Percentiles rank a stretch among this genome's conserved stretches.
These are phyloP conservation scores for Eupsilia transversa DNA, from an alignment of 2,888 invertebrate genomes.

Conservation along the genomic window DNA sequence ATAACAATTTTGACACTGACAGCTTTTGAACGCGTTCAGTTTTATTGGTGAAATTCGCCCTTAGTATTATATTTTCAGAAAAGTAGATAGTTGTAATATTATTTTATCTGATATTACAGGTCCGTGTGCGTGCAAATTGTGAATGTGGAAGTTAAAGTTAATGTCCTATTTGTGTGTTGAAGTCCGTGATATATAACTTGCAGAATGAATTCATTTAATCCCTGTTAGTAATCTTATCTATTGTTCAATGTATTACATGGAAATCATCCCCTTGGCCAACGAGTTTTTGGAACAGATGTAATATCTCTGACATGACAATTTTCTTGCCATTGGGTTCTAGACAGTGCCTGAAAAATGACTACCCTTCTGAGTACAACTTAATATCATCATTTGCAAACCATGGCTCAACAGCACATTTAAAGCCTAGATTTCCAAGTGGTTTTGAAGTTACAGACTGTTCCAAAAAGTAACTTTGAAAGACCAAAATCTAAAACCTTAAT, in stretches of 20 bases:
- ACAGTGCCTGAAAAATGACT: background rate
- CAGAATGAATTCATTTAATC: background rate
- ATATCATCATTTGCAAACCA: background rate
- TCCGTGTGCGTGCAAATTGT: slow-evolving; percentile 57
- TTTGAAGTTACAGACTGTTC: background rate
- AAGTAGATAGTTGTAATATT: background rate
- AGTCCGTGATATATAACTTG: slow-evolving; percentile 12
- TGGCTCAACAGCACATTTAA: background rate
- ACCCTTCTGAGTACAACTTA: background rate
- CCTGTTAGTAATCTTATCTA: slow-evolving; percentile 31
- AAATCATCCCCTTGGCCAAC: too few species aligned
- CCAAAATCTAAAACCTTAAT: background rate
- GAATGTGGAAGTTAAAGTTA: slow-evolving; percentile 68
- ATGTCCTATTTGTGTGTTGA: slow-evolving; percentile 67
- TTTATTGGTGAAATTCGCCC: too few species aligned
- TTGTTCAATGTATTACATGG: background rate
- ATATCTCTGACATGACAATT: background rate
- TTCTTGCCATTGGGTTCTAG: background rate
- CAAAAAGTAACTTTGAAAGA: background rate
- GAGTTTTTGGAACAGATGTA: background rate
- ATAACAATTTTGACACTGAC: too few species aligned
- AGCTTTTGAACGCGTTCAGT: too few species aligned
- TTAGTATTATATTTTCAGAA: background rate
- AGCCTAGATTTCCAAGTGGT: background rate
- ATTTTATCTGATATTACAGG: slow-evolving; percentile 37